Percentiles rank a stretch among this genome's conserved stretches.
These are phyloP conservation scores for Platypus cylindrus DNA, from an alignment of 2,888 invertebrate species.

Conservation along the genomic window DNA sequence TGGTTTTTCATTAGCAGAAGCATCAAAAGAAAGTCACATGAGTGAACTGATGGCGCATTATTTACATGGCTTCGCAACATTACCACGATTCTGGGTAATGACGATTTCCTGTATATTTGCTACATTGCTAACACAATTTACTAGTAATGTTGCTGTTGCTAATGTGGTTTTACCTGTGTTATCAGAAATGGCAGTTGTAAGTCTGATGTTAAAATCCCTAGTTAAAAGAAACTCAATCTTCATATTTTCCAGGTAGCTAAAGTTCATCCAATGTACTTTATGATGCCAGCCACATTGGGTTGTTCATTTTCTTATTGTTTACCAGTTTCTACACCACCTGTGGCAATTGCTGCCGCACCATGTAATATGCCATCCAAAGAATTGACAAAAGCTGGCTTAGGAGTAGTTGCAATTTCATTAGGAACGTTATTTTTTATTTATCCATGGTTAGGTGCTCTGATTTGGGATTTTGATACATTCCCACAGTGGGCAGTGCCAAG, in stretches of 20 bases:
- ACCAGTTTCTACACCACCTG: slow-evolving; percentile 90
- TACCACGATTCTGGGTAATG: slow-evolving; percentile 53
- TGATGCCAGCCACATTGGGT: slow-evolving; percentile 78
- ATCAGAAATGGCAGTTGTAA: slow-evolving; percentile 54
- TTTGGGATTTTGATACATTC: slow-evolving; percentile 50
- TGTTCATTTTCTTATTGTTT: slow-evolving; percentile 90
- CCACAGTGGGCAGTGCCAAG: slow-evolving; percentile 47
- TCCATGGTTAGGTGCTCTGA: slow-evolving; percentile 59
- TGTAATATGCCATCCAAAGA: slow-evolving; percentile 67
- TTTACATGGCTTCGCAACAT: slow-evolving; percentile 49
- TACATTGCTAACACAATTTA: slow-evolving; percentile 76
- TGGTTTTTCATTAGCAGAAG: slow-evolving; percentile 83
- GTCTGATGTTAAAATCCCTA: slow-evolving; percentile 4
- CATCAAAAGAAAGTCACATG: slow-evolving; percentile 60
- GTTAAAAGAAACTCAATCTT: no score
- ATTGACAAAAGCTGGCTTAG: slow-evolving; percentile 56
- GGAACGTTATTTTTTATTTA: slow-evolving; percentile 57
- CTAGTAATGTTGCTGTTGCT: slow-evolving; percentile 82
- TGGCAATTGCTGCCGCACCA: slow-evolving; percentile 82
- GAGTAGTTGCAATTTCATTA: slow-evolving; percentile 64
- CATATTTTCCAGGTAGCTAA: slow-evolving; percentile 28
- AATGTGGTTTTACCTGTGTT: slow-evolving; percentile 78
- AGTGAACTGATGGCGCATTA: slow-evolving; percentile 62
- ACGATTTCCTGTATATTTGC: slow-evolving; percentile 66
- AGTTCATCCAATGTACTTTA: slow-evolving; percentile 78